phyloP scores from a whole-genome alignment of 1,140 invertebrate genomes.

The Achroia grisella region DNA sequence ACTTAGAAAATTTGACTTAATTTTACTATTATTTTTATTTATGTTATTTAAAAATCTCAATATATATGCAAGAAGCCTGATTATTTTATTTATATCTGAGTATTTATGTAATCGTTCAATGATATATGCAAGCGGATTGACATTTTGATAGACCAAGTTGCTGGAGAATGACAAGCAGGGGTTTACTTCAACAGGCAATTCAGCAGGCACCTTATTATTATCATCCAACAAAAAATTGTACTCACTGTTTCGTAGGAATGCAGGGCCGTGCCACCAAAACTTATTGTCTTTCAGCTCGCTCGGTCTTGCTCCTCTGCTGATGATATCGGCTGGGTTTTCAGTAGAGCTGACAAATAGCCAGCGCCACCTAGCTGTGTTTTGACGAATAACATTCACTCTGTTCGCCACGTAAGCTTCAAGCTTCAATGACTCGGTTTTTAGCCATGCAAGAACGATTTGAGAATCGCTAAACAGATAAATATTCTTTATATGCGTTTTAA shows the following conservation, averaged over 20 bases:
- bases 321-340: constrained; percentile 9
- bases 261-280: constrained; percentile 10
- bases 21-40: no score
- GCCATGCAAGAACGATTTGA: constrained; percentile 9
- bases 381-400: constrained; percentile 8
- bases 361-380: neutral
- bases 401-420: constrained; percentile 13
- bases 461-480: constrained; percentile 10
- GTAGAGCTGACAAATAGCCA: constrained; percentile 9
- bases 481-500: constrained; percentile 5
- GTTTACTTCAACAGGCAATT: constrained; percentile 9
- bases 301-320: constrained; percentile 6
- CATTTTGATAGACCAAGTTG: no score
- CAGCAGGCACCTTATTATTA: neutral
- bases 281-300: constrained; percentile 1
- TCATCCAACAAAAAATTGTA: constrained; percentile 2
- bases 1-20: no score
- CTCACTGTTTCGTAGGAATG: neutral
- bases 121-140: no score
- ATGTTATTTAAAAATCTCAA: no score
- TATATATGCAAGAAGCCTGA: constrained; percentile 6
- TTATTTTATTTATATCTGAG: constrained; percentile 9
- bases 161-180: no score
- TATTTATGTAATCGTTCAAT: constrained; percentile 7
- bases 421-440: constrained; percentile 1